phyloP scores from a whole-genome alignment of 1,140 invertebrate species.

The Trachymyrmex septentrionalis region DNA sequence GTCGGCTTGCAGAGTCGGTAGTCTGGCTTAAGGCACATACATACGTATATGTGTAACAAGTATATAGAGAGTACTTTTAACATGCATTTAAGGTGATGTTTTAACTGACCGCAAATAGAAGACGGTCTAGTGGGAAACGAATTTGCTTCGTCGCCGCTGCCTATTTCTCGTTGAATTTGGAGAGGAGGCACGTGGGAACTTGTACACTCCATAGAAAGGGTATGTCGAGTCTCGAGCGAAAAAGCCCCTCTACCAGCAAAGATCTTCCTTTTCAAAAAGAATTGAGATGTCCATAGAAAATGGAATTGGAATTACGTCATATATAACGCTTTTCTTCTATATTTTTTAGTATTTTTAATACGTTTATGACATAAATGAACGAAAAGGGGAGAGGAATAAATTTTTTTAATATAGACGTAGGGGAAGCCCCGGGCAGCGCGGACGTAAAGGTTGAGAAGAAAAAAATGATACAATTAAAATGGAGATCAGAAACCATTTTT shows the following conservation, averaged over 20 bases:
- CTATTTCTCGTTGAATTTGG: slow-evolving; percentile 25
- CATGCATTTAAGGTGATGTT: slow-evolving; percentile 41
- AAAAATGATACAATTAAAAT: too few relatives aligned
- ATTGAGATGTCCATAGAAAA: slow-evolving; percentile 41
- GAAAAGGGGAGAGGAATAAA: background rate
- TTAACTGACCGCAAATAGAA: slow-evolving; percentile 49
- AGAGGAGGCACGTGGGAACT: slow-evolving; percentile 45
- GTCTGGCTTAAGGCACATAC: background rate
- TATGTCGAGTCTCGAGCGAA: background rate
- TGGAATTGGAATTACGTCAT: background rate
- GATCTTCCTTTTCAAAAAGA: background rate
- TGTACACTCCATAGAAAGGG: slow-evolving; percentile 13
- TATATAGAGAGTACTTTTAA: slow-evolving; percentile 42
- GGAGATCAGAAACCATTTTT: too few relatives aligned
- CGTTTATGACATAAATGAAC: background rate
- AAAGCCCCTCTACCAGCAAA: background rate
- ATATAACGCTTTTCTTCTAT: background rate
- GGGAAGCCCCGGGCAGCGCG: too few relatives aligned
- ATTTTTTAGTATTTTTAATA: slow-evolving; percentile 1
- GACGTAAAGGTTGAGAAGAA: too few relatives aligned
- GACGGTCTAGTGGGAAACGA: slow-evolving; percentile 30
- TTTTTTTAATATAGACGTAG: background rate
- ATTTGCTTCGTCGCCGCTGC: slow-evolving; percentile 20
- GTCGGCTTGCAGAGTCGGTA: too few relatives aligned
- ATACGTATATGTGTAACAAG: background rate